Evolutionary conservation across 1,140 invertebrate species (phyloP), one percentile per base, ranked within the genome.

Genomic region (Drosophila pseudoananassae): DNA sequence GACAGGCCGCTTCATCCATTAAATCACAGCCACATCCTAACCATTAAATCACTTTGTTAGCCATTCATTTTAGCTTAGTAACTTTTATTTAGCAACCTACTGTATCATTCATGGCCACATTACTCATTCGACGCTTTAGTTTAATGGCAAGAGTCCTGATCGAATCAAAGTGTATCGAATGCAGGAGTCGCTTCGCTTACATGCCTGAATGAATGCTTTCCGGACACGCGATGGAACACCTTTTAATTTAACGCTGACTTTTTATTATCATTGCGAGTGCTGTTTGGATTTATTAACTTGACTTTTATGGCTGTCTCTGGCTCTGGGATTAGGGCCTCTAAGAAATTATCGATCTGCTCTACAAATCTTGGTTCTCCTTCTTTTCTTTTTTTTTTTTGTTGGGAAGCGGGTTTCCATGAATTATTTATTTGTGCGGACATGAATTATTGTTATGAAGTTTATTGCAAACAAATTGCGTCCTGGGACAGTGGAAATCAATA

Each of bases 381-480:
- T 3, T n/a, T 2, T 23, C 20, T 1, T 20, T 17, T 15, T 12
- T 9, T 33, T 14, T 66, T 50, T 33, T 40, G 4, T 38, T 29
- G 60, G 23, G 29, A 31, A 51, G 57, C 55, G 53, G 64, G 57
- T 58, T 68, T 58, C 71, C 85, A 90, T 90, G 85, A 90, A 90
- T 90, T 90, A 90, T 90, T 90, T 90, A 90, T 90, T 87, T 82
- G 78, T 90, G 78, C 78, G 85, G 85, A 90, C 85, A 90, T 90
- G 85, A 90, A 90, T 90, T 90, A 90, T 85, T 90, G 87, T 90
- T 90, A 90, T 90, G 87, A 90, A 90, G 85, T 90, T 90, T 90
- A 90, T 90, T 87, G 85, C 85, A 90, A 90, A 90, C 87, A 90
- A 90, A 90, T 90, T 90, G 81, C 81, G 85, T 87, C 81, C 85